These are phyloP conservation scores for Microtus montanus DNA, from an alignment of 2,113 vertebrate genomes.

Conservation along the genomic window DNA sequence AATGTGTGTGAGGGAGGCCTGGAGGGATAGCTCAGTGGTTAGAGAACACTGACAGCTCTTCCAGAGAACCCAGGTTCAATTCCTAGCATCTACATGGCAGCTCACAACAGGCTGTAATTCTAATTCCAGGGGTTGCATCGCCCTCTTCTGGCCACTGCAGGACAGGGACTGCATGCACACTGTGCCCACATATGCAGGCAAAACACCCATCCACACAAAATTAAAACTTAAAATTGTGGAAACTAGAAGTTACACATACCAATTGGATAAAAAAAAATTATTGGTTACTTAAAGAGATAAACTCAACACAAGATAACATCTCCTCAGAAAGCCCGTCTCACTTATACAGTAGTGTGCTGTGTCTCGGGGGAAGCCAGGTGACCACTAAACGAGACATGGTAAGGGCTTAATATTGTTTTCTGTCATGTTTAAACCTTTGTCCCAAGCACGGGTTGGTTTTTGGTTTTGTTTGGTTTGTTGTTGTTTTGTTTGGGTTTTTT, in stretches of 20 bases:
- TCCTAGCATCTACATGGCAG: neutral
- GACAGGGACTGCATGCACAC: neutral
- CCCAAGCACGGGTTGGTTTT: neutral
- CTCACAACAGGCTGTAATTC: neutral
- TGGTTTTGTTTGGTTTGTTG: neutral
- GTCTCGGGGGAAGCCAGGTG: accelerated
- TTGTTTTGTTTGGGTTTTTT: no score
- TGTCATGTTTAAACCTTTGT: neutral
- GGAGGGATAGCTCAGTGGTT: neutral
- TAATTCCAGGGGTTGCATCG: neutral
- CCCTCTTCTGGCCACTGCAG: neutral
- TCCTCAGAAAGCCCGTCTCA: neutral
- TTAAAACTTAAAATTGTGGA: neutral
- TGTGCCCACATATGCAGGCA: neutral
- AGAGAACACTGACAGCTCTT: neutral
- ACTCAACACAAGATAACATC: neutral
- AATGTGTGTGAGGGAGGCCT: no score
- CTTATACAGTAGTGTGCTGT: accelerated
- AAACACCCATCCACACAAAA: neutral
- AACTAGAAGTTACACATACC: neutral
- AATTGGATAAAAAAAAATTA: neutral
- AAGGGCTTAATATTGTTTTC: neutral
- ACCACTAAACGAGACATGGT: no score
- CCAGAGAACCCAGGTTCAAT: neutral
- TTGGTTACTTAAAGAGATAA: neutral